Evolutionary conservation across 2,797 vertebrate species (phyloP).

Genomic region (Enteromius thamalakanensis): DNA sequence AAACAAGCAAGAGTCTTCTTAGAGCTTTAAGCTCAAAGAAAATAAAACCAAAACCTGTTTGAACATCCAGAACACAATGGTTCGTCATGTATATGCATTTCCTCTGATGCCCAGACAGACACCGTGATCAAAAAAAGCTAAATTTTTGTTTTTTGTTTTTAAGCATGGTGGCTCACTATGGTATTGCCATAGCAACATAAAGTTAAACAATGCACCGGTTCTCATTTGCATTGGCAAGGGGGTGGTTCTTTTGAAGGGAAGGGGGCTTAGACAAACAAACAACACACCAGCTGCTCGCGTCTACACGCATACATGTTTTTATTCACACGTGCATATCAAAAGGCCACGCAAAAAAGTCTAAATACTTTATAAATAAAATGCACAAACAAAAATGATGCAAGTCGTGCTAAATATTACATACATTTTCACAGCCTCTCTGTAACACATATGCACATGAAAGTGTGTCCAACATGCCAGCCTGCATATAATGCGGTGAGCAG

Average conservation of each 20-base stretch:
- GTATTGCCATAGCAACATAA: constrained; percentile 77
- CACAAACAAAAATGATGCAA: not conserved
- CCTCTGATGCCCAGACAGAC: constrained; percentile 74
- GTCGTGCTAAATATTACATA: not conserved
- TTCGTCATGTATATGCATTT: constrained; percentile 68
- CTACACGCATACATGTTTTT: constrained; percentile 52
- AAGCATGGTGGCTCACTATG: constrained; percentile 71
- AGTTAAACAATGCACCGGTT: constrained; percentile 62
- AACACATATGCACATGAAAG: not conserved
- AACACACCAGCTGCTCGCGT: constrained; percentile 44
- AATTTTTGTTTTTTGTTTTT: constrained; percentile 60
- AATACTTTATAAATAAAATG: not conserved
- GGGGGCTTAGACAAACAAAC: constrained; percentile 42
- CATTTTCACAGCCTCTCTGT: not conserved
- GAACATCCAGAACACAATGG: constrained; percentile 37
- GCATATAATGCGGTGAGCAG: constrained; percentile 1
- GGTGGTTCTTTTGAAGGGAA: constrained; percentile 44
- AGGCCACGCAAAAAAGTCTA: not conserved
- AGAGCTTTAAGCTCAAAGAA: constrained; percentile 13
- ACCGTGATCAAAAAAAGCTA: constrained; percentile 68
- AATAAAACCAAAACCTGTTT: constrained; percentile 38
- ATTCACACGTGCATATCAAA: constrained; percentile 43
- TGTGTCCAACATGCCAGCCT: constrained; percentile 15
- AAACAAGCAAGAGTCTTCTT: not conserved
- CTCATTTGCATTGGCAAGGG: constrained; percentile 66